Evolutionary conservation across 2,797 vertebrate species (phyloP), one percentile per base, ranked within the genome.

Genomic region (Masticophis lateralis): DNA sequence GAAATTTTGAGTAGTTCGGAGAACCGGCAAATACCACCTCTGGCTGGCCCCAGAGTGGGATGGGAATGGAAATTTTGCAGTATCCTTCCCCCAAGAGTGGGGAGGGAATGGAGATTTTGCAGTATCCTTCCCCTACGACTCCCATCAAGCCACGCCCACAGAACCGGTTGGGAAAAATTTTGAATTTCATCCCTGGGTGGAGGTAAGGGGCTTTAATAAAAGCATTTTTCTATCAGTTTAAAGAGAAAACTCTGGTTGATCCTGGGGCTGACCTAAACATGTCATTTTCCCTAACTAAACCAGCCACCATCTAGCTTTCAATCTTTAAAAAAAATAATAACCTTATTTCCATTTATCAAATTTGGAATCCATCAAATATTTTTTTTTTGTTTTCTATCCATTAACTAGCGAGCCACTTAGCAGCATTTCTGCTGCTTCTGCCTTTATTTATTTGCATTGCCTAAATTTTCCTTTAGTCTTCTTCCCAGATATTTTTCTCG

Each of bases 341-440:
- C 90, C 28, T 28, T 61, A n/a, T 59, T 94, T 93, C 0, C 1
- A 89, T 66, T 93, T 91, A 94, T 66, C 37, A 94, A 92, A 94
- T 92, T 92, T 92, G 89, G 27, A 91, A 83, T 94, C 55, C 51
- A 94, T 51, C 0, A 63, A 28, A 56, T 86, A 89, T 89, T 0
- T 13, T 0, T 90, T n/a, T 37, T 37, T 37, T 25, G 2, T 57
- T 2, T 6, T 2, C 59, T 92, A 93, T 63, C 4, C 6, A 20
- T 79, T 28, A 87, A 94, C 5, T 16, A 61, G 9, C 66, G 0
- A 57, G 14, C 4, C 66, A 18, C 92, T 91, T 89, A 8, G 1
- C 66, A 92, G 0, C 69, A 20, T 88, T 55, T 43, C 18, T 0
- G 47, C 25, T 93, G 91, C 47, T 92, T 1, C 86, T 55, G 90